A percentile compares a stretch with the other conserved stretches of the same genome.
These are phyloP conservation scores for Chaunax sp. DNA, from an alignment of 2,797 vertebrate species.

Conservation along the genomic window DNA sequence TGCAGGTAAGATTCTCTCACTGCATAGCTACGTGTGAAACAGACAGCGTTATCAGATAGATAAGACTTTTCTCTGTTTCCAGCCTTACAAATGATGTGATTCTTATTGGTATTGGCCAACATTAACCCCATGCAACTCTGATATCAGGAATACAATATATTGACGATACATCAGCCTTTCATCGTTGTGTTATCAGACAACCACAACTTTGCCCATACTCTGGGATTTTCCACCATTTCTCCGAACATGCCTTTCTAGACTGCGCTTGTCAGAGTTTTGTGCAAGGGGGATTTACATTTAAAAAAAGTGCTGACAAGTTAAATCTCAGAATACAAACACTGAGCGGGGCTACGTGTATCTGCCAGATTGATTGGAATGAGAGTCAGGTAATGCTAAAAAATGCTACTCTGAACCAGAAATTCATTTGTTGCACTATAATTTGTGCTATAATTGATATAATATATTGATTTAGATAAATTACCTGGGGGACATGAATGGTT, in stretches of 20 bases:
- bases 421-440: neutral
- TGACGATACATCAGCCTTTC: slow-evolving; percentile 3
- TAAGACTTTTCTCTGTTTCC: slow-evolving; percentile 2
- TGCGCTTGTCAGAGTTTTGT: slow-evolving; percentile 64
- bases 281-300: slow-evolving; percentile 65
- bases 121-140: too few species aligned
- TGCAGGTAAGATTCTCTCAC: slow-evolving; percentile 77
- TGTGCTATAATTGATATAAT: too few species aligned
- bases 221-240: slow-evolving; percentile 76
- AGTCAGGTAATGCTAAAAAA: slow-evolving; percentile 33
- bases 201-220: slow-evolving; percentile 45
- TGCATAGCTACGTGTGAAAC: too few species aligned
- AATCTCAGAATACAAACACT: slow-evolving; percentile 57
- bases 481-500: too few species aligned
- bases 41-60: neutral
- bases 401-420: too few species aligned
- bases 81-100: neutral
- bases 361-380: slow-evolving; percentile 47
- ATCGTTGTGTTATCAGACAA: slow-evolving; percentile 57
- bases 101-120: too few species aligned
- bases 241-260: slow-evolving; percentile 69
- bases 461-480: too few species aligned
- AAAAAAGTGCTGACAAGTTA: slow-evolving; percentile 78
- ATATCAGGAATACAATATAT: too few species aligned
- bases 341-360: slow-evolving; percentile 34